These are phyloP conservation scores for Myotis brandtii DNA, from an alignment of 2,113 vertebrate genomes.

Conservation along the genomic window DNA sequence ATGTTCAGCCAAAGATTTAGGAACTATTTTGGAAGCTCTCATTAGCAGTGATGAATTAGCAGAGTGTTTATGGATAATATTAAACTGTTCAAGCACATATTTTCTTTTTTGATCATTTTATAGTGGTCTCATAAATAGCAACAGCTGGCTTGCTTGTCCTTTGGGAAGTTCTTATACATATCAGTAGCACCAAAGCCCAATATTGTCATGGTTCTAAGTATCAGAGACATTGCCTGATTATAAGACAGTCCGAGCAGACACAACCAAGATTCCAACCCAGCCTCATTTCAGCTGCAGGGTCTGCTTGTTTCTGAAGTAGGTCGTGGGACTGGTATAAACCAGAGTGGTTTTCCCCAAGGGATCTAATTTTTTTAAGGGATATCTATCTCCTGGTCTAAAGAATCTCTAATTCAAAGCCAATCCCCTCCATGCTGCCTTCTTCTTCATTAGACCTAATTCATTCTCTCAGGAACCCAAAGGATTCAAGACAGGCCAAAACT, in stretches of 20 bases:
- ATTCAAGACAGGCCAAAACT: not conserved
- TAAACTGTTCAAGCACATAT: constrained; percentile 41
- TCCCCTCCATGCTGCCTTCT: not conserved
- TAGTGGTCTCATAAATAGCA: constrained; percentile 51
- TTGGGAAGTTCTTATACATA: not conserved
- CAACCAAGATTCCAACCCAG: not conserved
- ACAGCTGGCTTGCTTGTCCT: not conserved
- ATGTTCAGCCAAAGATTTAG: constrained; percentile 83
- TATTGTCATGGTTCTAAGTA: not conserved
- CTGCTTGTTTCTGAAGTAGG: not conserved
- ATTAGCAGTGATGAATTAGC: constrained; percentile 72
- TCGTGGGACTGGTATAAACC: not conserved
- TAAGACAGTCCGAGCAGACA: not conserved
- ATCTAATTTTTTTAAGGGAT: not conserved
- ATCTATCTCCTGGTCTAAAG: not conserved
- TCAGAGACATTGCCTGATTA: not conserved
- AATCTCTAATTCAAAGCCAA: not conserved
- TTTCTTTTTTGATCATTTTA: constrained; percentile 46
- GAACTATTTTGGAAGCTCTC: constrained; percentile 64
- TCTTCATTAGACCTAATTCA: not conserved
- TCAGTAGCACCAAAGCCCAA: not conserved
- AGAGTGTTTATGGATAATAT: constrained; percentile 53
- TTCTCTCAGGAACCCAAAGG: not conserved
- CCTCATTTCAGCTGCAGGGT: not conserved
- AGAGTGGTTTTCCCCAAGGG: not conserved